Percentiles rank a stretch among this genome's conserved stretches.
Evolutionary conservation across 2,113 vertebrate species (phyloP).

Genomic region (Saguinus imperator): DNA sequence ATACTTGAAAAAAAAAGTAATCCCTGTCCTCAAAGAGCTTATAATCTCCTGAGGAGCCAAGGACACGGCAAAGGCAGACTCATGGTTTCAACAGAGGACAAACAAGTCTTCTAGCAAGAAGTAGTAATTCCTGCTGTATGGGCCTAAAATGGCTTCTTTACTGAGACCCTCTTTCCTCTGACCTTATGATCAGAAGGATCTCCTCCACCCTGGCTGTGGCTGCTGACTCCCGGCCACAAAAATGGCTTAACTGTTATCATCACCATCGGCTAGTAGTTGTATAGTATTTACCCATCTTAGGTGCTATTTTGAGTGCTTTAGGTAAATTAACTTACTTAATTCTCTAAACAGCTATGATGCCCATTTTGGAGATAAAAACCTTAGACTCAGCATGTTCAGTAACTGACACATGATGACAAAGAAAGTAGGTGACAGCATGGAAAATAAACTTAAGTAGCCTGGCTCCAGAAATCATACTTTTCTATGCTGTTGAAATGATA

Average conservation of each 20-base stretch:
- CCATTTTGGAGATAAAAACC: not conserved
- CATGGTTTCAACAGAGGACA: not conserved
- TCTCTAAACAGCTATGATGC: not conserved
- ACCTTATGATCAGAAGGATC: not conserved
- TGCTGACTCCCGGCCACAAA: not conserved
- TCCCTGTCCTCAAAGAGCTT: not conserved
- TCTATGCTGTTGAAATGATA: not conserved
- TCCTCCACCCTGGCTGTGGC: not conserved
- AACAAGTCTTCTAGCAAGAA: not conserved
- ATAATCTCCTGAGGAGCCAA: not conserved
- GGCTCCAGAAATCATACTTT: not conserved
- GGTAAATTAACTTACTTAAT: not conserved
- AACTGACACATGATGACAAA: not conserved
- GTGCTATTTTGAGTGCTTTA: not conserved
- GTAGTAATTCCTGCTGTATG: rapidly evolving
- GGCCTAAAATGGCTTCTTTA: not conserved
- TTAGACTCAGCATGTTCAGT: not conserved
- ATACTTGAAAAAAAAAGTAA: not conserved
- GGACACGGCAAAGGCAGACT: too few species aligned
- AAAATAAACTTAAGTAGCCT: not conserved
- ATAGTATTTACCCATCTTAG: not conserved
- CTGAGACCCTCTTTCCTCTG: too few species aligned
- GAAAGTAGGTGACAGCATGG: not conserved
- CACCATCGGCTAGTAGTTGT: not conserved
- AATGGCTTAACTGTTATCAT: not conserved